Evolutionary conservation across 2,888 invertebrate genomes (phyloP).

Genomic region (Dynastes tityus): DNA sequence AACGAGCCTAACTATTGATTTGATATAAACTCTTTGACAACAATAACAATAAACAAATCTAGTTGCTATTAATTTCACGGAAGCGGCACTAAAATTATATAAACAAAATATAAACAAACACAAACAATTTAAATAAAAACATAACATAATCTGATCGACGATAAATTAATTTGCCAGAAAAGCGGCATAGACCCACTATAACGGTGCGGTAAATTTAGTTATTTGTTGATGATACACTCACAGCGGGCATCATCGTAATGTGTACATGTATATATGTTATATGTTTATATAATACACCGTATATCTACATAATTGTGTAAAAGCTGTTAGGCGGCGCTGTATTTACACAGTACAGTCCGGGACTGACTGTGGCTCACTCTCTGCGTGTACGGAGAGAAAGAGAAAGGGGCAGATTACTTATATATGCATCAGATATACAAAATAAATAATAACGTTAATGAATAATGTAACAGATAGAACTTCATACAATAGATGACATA

Average conservation of each 20-base stretch:
- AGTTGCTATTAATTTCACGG: no score
- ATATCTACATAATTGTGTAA: conserved; percentile 47
- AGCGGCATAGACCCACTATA: neutral
- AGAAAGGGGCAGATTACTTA: conserved; percentile 39
- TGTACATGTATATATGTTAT: conserved; percentile 15
- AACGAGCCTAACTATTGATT: no score
- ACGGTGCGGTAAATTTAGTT: conserved; percentile 31
- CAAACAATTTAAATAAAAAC: conserved; percentile 30
- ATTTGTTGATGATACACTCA: conserved; percentile 21
- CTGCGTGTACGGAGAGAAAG: neutral
- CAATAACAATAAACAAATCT: no score
- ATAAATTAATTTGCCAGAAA: conserved; percentile 32
- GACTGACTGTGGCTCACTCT: neutral
- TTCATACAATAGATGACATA: conserved; percentile 49
- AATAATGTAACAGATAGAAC: conserved; percentile 50
- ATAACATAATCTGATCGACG: conserved; percentile 33
- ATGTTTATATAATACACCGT: conserved; percentile 33
- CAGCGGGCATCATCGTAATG: conserved; percentile 25
- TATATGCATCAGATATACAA: conserved; percentile 51
- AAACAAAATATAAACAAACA: conserved; percentile 22
- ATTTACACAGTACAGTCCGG: conserved; percentile 15
- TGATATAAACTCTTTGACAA: no score
- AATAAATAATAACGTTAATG: conserved; percentile 52
- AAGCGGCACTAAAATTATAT: neutral
- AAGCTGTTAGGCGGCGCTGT: conserved; percentile 33